Evolutionary conservation across 2,797 vertebrate species (phyloP).

Genomic region (Pipistrellus kuhlii): DNA sequence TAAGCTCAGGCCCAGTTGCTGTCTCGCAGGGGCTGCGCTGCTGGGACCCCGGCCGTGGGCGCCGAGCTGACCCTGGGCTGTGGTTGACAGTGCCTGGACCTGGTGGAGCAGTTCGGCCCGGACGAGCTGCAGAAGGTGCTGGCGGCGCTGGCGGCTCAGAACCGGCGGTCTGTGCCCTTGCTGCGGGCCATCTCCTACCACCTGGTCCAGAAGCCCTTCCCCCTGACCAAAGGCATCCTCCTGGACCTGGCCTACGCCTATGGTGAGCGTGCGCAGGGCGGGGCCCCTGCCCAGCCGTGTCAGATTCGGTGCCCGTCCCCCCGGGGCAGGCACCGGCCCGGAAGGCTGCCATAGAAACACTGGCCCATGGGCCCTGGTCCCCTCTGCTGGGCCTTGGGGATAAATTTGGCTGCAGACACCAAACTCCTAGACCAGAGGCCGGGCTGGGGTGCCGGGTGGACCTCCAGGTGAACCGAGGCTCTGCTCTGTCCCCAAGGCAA

Average conservation of each 20-base stretch:
- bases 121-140: slow-evolving; percentile 91
- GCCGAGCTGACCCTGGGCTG: slow-evolving; percentile 66
- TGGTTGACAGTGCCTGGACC: slow-evolving; percentile 92
- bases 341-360: slow-evolving; percentile 69
- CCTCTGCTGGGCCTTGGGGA: background rate
- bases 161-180: slow-evolving; percentile 91
- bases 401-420: slow-evolving; percentile 65
- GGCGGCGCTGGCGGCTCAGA: slow-evolving; percentile 89
- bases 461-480: background rate
- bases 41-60: slow-evolving; percentile 73
- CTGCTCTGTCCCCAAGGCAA: slow-evolving; percentile 88
- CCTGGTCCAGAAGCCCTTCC: slow-evolving; percentile 91
- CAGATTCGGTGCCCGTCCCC: slow-evolving; percentile 67
- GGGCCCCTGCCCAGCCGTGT: slow-evolving; percentile 40
- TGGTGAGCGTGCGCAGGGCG: slow-evolving; percentile 85
- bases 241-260: slow-evolving; percentile 92
- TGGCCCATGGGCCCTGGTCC: slow-evolving; percentile 71
- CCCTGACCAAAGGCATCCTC: slow-evolving; percentile 88
- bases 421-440: background rate
- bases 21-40: slow-evolving; percentile 74
- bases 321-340: slow-evolving; percentile 60
- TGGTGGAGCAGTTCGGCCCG: slow-evolving; percentile 90
- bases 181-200: slow-evolving; percentile 95
- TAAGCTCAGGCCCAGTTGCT: slow-evolving; percentile 79
- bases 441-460: rapidly evolving